Conservation (phyloP, 2,888 invertebrate species). For the Melolontha melolontha region DNA sequence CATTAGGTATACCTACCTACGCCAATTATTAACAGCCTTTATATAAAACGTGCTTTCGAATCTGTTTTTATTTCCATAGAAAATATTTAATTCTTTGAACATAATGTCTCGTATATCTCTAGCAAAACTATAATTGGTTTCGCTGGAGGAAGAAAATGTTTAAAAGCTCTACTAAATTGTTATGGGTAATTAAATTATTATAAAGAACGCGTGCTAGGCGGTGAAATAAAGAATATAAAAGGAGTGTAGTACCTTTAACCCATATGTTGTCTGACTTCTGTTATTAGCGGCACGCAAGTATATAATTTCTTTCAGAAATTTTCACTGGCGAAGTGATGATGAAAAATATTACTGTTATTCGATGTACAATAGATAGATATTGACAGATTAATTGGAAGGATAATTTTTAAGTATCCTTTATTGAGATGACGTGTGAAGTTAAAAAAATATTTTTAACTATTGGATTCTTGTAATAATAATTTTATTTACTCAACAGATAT, state of each 20-base stretch:
- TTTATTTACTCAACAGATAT: no score
- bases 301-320: conserved; percentile 20
- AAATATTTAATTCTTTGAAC: conserved; percentile 9
- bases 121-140: conserved; percentile 15
- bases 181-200: conserved; percentile 49
- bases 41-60: neutral
- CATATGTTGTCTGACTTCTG: conserved; percentile 38
- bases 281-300: conserved; percentile 42
- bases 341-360: neutral
- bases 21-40: conserved; percentile 25
- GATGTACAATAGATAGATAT: neutral
- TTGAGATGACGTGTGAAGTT: neutral
- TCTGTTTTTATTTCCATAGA: neutral
- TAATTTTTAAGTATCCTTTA: conserved; percentile 1
- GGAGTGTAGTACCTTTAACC: conserved; percentile 23
- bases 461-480: no score
- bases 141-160: conserved; percentile 28
- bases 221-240: conserved; percentile 40
- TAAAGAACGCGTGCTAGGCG: conserved; percentile 50
- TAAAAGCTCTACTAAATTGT: conserved; percentile 43
- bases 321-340: neutral
- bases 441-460: no score
- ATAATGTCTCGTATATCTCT: neutral
- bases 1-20: conserved; percentile 10
- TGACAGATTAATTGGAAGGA: conserved; percentile 16